Base-by-base conservation (phyloP, 37 sponge, comb jelly and placozoan species). In the Hexactinellida sp. region DNA sequence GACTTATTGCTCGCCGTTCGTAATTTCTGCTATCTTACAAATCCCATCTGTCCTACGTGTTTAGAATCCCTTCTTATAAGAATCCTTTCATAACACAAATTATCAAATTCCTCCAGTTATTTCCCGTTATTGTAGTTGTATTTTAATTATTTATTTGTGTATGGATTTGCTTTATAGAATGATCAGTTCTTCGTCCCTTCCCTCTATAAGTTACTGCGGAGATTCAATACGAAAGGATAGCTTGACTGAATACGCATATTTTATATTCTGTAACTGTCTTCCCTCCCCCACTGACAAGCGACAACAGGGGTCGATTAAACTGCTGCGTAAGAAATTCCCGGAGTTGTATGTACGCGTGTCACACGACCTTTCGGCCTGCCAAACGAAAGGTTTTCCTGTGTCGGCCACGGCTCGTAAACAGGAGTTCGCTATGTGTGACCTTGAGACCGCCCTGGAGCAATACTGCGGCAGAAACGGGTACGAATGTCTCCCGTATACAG, bases 181-280 rank as follows among this genome's bases (percentile, higher is more conserved):
- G 76, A 7, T 63, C 28, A 23, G 34, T 28, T 63, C 76, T n/a
- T 32, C 28, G 5, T 63, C 76, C 5, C 76, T 63, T 1, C 76
- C 76, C 30, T 25, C 76, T 10, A 28, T 63, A 3, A 63, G 13
- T 3, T 63, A 63, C 34, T 63, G 76, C 34, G 76, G 76, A 32
- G 76, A 10, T n/a, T 1, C 76, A 7, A n/a, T 63, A 5, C 21
- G 76, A 7, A 63, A 63, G 13, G 76, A 28, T 10, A 63, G 76
- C 13, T 23, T 63, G 32, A 63, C 76, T n/a, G 76, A 63, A 23
- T 63, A 63, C 34, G 76, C 76, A 63, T 63, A 63, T 23, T 63
- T 63, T n/a, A 63, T 63, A 32, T 63, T 63, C 76, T 63, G 76
- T n/a, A 63, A 63, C 76, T 63, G 76, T n/a, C 76, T 63, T 23